These are phyloP conservation scores for Timandra comae DNA, from an alignment of 2,888 invertebrate species.

Conservation along the genomic window DNA sequence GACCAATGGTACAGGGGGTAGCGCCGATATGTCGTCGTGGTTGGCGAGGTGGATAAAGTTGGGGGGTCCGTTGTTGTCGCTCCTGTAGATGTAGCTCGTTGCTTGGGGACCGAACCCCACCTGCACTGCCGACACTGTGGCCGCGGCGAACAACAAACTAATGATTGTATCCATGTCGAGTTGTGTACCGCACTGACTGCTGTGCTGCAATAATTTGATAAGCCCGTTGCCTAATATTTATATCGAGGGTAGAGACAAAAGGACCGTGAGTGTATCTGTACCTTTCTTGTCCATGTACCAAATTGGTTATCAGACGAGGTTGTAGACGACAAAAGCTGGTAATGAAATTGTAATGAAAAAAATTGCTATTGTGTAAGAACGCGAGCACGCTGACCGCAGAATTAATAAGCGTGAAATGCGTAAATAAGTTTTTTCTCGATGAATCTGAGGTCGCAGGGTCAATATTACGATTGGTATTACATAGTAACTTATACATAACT, in stretches of 20 bases:
- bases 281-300: slow-evolving; percentile 70
- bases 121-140: slow-evolving; percentile 47
- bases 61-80: slow-evolving; percentile 65
- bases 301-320: slow-evolving; percentile 68
- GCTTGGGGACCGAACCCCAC: slow-evolving; percentile 65
- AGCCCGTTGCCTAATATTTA: slow-evolving; percentile 70
- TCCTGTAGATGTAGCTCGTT: slow-evolving; percentile 73
- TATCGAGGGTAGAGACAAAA: slow-evolving; percentile 59
- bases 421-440: slow-evolving; percentile 36
- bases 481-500: too few relatives aligned
- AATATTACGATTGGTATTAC: too few relatives aligned
- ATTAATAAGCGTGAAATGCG: slow-evolving; percentile 46
- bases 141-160: slow-evolving; percentile 40
- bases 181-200: slow-evolving; percentile 47
- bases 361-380: slow-evolving; percentile 46
- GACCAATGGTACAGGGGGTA: slow-evolving; percentile 43
- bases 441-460: slow-evolving; percentile 24
- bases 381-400: slow-evolving; percentile 40
- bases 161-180: slow-evolving; percentile 54
- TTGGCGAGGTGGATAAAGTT: slow-evolving; percentile 61
- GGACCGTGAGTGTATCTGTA: slow-evolving; percentile 53
- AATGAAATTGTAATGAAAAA: slow-evolving; percentile 44
- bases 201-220: slow-evolving; percentile 61
- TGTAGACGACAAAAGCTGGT: slow-evolving; percentile 64
- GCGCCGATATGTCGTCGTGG: slow-evolving; percentile 47